These are phyloP conservation scores for Oophaga pumilio DNA, from an alignment of 2,113 vertebrate species.

Conservation along the genomic window DNA sequence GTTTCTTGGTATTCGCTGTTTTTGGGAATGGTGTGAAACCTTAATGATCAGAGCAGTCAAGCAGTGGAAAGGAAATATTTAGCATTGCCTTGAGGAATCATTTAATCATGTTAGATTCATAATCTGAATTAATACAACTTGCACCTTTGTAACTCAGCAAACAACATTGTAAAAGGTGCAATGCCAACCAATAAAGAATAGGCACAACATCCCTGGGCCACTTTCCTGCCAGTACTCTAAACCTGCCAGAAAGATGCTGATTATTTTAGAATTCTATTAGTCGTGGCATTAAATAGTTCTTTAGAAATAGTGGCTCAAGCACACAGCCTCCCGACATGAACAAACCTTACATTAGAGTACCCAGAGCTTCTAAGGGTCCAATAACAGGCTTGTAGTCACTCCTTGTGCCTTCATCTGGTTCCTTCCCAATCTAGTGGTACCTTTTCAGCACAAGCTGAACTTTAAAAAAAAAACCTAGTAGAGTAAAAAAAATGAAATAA, in stretches of 20 bases:
- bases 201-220: conserved; percentile 36
- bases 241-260: neutral
- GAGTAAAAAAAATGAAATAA: too few relatives aligned
- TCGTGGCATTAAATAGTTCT: neutral
- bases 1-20: conserved; percentile 9
- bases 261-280: too few relatives aligned
- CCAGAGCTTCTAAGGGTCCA: too few relatives aligned
- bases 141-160: conserved; percentile 36
- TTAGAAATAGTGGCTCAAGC: neutral
- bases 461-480: too few relatives aligned
- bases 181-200: conserved; percentile 22
- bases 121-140: conserved; percentile 31
- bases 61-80: conserved; percentile 37
- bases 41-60: conserved; percentile 38
- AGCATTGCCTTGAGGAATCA: conserved; percentile 40
- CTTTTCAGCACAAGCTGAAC: too few relatives aligned
- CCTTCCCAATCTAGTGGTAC: too few relatives aligned
- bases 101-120: conserved; percentile 40
- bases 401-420: too few relatives aligned
- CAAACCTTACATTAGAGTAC: neutral
- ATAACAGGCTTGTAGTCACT: too few relatives aligned
- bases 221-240: neutral
- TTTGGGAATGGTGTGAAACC: conserved; percentile 31
- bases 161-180: conserved; percentile 35
- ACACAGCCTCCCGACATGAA: neutral